Percentiles rank a stretch among this genome's conserved stretches.
These are phyloP conservation scores for Pelmatolapia mariae DNA, from an alignment of 2,113 vertebrate genomes.

Conservation along the genomic window DNA sequence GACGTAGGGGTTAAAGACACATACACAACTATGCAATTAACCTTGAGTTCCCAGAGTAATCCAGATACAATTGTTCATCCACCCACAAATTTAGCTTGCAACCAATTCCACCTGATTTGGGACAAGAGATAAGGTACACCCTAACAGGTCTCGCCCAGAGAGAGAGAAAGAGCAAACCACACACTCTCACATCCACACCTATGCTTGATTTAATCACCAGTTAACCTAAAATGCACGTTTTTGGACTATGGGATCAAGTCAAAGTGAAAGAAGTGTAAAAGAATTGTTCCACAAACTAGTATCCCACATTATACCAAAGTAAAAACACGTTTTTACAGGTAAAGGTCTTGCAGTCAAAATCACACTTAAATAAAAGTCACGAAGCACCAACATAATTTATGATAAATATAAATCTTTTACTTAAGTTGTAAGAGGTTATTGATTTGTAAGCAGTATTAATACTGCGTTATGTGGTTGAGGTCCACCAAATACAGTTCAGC, in stretches of 20 bases:
- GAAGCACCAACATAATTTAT: rapidly evolving
- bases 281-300: rapidly evolving
- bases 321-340: rapidly evolving
- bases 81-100: not conserved
- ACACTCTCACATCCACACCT: rapidly evolving
- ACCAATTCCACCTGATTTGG: rapidly evolving
- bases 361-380: rapidly evolving
- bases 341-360: not conserved
- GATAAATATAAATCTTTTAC: no score
- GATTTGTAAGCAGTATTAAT: not conserved
- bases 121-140: not conserved
- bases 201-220: rapidly evolving
- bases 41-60: not conserved
- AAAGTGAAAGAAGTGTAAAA: not conserved
- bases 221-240: rapidly evolving
- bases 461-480: rapidly evolving
- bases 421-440: rapidly evolving
- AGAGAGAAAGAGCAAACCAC: not conserved
- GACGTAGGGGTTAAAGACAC: no score
- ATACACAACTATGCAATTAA: rapidly evolving
- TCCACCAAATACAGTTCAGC: not conserved
- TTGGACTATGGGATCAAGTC: rapidly evolving
- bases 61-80: not conserved
- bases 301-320: rapidly evolving
- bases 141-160: not conserved